A percentile compares a stretch with the other conserved stretches of the same genome.
These are phyloP conservation scores for Petroica traversi DNA, from an alignment of 2,113 vertebrate species.

Conservation along the genomic window DNA sequence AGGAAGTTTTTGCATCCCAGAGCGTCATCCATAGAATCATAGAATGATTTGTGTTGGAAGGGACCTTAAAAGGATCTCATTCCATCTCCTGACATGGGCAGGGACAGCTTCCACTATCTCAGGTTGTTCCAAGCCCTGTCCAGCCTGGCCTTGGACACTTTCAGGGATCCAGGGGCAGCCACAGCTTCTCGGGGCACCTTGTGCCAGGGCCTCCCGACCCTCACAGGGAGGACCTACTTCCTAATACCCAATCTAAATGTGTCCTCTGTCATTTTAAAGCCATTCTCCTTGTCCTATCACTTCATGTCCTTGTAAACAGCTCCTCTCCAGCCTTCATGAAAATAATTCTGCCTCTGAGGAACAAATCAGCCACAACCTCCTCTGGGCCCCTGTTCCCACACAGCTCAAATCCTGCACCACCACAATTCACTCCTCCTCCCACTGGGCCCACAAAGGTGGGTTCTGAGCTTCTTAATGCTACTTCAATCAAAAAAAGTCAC, in stretches of 20 bases:
- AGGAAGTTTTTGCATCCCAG: not conserved
- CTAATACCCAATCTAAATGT: not conserved
- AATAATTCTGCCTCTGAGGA: not conserved
- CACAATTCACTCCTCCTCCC: not conserved
- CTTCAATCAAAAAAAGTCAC: not conserved
- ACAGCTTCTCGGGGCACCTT: not conserved
- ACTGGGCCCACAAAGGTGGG: not conserved
- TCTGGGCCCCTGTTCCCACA: too few relatives aligned
- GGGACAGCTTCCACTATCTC: fast-evolving
- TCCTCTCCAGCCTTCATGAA: not conserved
- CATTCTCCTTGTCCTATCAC: not conserved
- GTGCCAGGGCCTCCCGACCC: fast-evolving
- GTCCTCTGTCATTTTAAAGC: not conserved
- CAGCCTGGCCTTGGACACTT: fast-evolving
- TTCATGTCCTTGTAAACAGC: too few relatives aligned
- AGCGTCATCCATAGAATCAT: not conserved
- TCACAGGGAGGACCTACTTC: not conserved
- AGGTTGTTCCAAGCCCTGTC: fast-evolving
- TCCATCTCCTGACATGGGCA: fast-evolving
- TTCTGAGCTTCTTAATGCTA: not conserved
- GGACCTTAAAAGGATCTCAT: not conserved
- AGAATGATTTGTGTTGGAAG: not conserved
- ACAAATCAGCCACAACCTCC: fast-evolving
- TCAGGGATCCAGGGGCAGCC: not conserved
- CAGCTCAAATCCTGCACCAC: not conserved